Base-by-base conservation (phyloP, 2,113 vertebrate species). In the Amphiprion ocellaris region DNA sequence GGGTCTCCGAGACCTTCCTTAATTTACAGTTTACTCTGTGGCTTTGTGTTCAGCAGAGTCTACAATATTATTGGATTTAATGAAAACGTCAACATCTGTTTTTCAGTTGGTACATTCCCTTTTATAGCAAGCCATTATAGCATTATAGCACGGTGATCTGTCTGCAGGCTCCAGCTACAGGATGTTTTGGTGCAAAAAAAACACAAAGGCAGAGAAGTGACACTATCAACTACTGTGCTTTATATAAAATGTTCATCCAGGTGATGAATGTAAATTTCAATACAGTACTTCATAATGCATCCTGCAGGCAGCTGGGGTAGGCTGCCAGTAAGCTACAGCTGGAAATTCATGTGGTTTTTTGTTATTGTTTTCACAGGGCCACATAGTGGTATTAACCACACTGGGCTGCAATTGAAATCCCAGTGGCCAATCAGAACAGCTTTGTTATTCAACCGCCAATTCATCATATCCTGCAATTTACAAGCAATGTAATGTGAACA, bases 21-120 rank as follows among this genome's bases (percentile, higher is more conserved):
- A 30, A 61, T 33, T 54, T 23, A 28, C 64, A 30, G 39, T 62
- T 70, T 11, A 63, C 5, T n/a, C 21, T 59, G 3, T 23, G 3
- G 4, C 12, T 62, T 41, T 64, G 24, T 33, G 52, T 55, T 55
- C 10, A 37, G 21, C 49, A 61, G 54, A 54, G 69, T 67, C 47
- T 39, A 39, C 41, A 55, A 10, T 67, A 14, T 62, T 59, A 68
- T 4, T 58, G n/a, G 23, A 9, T 24, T 37, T 56, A 62, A 63
- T 83, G 11, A 73, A 44, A 68, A 69, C 23, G 26, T 58, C 63
- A 37, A 10, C 52, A 55, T 66, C 9, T 23, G 1, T 62, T 67
- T 66, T 82, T 7, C 0, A 1, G 24, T 16, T 30, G 14, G 14
- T 30, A 17, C 16, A 23, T 61, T 61, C 15, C 44, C 19, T 55